Percentiles rank a stretch among this genome's conserved stretches.
These are phyloP conservation scores for Laticauda colubrina DNA, from an alignment of 2,113 vertebrate species.

Conservation along the genomic window DNA sequence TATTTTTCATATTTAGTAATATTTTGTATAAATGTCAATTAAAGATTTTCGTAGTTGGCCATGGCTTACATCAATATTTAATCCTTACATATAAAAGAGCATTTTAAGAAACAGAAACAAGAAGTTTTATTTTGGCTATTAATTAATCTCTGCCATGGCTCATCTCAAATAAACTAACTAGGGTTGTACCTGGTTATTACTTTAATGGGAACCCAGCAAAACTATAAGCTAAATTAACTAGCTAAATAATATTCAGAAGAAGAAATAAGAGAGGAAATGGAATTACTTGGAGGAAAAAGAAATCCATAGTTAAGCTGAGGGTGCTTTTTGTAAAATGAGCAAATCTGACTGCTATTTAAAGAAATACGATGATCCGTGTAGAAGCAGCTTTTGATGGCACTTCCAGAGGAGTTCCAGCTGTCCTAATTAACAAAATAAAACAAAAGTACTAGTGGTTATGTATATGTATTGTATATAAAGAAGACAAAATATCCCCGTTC, in stretches of 20 bases:
- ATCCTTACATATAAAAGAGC: not conserved
- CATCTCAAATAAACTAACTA: not conserved
- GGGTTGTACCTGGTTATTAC: not conserved
- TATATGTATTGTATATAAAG: not conserved
- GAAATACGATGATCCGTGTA: constrained; percentile 68
- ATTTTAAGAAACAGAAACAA: not conserved
- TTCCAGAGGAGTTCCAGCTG: constrained; percentile 44
- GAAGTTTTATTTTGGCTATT: not conserved
- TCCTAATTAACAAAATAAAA: constrained; percentile 60
- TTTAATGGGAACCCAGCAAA: not conserved
- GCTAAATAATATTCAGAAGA: not conserved
- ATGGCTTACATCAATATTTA: not conserved
- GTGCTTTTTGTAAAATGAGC: constrained; percentile 71
- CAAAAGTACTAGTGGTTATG: not conserved
- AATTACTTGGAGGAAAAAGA: constrained; percentile 70
- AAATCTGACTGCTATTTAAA: constrained; percentile 64
- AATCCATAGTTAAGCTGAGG: constrained; percentile 66
- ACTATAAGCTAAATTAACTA: not conserved
- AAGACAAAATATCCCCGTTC: fast-evolving
- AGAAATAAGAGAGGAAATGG: not conserved
- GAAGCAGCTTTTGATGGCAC: constrained; percentile 64
- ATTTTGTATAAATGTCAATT: not conserved
- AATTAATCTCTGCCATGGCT: not conserved
- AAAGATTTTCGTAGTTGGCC: not conserved
- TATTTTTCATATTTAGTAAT: not conserved